These are phyloP conservation scores for Peromyscus nudipes DNA, from an alignment of 2,797 vertebrate species.

Conservation along the genomic window DNA sequence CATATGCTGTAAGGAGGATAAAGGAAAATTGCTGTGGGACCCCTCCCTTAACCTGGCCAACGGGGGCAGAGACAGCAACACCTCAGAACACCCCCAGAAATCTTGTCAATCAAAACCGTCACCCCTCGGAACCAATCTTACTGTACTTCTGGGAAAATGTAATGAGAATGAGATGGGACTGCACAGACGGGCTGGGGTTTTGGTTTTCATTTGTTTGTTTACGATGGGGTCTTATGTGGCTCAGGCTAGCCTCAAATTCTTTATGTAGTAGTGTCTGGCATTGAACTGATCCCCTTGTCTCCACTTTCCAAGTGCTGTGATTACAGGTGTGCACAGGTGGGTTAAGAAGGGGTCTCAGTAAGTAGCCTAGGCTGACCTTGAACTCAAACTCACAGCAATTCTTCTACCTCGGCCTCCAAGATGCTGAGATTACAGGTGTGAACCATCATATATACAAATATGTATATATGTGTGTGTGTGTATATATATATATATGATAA, in stretches of 20 bases:
- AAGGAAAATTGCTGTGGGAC: neutral
- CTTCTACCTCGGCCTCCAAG: neutral
- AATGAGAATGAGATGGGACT: neutral
- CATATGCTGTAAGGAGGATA: neutral
- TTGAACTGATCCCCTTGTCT: neutral
- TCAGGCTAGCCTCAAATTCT: neutral
- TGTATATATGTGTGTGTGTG: neutral
- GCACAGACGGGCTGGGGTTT: neutral
- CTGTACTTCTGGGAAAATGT: neutral
- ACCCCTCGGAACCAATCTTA: neutral
- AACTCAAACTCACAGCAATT: neutral
- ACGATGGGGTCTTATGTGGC: neutral
- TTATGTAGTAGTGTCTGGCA: neutral
- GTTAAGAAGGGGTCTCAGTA: neutral
- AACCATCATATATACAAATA: neutral
- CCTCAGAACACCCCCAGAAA: neutral
- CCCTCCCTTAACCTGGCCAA: neutral
- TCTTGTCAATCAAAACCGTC: neutral
- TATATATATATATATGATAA: neutral
- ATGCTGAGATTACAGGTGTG: neutral
- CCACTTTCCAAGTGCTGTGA: neutral
- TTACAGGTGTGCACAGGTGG: neutral
- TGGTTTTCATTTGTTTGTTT: neutral
- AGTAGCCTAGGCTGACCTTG: neutral
- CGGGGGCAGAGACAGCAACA: neutral